A percentile compares a stretch with the other conserved stretches of the same genome.
phyloP scores from a whole-genome alignment of 1,140 invertebrate species.

The Drosophila tsacasi region DNA sequence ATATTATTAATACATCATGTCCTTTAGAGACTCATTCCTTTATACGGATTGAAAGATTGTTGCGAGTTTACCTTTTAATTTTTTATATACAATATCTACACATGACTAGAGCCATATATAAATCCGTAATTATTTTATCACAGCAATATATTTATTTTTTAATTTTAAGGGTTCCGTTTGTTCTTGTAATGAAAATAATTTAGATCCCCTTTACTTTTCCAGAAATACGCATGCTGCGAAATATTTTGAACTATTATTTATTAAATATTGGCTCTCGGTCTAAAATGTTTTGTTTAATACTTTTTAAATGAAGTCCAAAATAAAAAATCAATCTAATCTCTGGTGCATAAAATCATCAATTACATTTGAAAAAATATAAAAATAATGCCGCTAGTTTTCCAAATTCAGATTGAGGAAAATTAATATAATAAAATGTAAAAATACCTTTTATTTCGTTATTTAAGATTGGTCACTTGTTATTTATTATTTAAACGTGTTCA shows the following conservation, averaged over 20 bases:
- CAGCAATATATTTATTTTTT: constrained; percentile 32
- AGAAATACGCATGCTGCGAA: not conserved
- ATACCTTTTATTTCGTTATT: too few species aligned
- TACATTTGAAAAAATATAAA: not conserved
- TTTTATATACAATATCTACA: constrained; percentile 20
- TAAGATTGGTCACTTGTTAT: not conserved
- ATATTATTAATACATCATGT: constrained; percentile 33
- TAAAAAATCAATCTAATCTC: not conserved
- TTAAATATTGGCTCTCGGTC: not conserved
- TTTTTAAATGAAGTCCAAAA: too few species aligned
- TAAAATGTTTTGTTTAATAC: not conserved
- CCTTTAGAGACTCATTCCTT: not conserved
- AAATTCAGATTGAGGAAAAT: not conserved
- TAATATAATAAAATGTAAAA: too few species aligned
- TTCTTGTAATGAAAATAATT: not conserved
- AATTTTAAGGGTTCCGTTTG: constrained; percentile 9
- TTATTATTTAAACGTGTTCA: not conserved
- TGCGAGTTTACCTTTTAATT: not conserved
- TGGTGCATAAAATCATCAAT: not conserved
- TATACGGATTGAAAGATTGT: constrained; percentile 7
- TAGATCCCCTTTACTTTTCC: not conserved
- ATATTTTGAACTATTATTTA: not conserved
- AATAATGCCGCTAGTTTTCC: not conserved
- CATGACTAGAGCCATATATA: constrained; percentile 43
- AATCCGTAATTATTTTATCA: constrained; percentile 44